Percentiles rank a stretch among this genome's conserved stretches.
phyloP scores from a whole-genome alignment of 2,888 invertebrate genomes.

The Heliconius erato region DNA sequence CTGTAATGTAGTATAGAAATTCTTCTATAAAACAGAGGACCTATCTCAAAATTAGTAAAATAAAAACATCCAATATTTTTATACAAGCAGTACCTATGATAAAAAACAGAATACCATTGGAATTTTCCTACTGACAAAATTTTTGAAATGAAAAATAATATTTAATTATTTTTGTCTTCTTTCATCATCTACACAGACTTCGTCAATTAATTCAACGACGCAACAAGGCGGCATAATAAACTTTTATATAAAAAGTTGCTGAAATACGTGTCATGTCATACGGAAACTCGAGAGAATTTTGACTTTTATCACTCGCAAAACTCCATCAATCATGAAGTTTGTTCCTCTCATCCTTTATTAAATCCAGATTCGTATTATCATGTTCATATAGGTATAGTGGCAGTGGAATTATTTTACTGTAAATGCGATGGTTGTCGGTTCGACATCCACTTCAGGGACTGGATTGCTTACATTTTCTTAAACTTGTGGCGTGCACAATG shows the following conservation, averaged over 20 bases:
- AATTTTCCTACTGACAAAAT: not conserved
- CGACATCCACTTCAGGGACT: too few relatives aligned
- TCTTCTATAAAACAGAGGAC: not conserved
- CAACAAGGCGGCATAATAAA: constrained; percentile 28
- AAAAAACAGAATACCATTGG: not conserved
- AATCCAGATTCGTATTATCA: not conserved
- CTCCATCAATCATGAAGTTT: constrained; percentile 27
- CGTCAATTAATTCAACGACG: constrained; percentile 17
- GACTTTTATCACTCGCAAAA: constrained; percentile 23
- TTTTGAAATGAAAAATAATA: not conserved
- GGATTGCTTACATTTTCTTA: too few relatives aligned
- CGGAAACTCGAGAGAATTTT: constrained; percentile 14
- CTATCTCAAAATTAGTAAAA: not conserved
- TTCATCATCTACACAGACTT: not conserved
- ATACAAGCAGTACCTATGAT: not conserved
- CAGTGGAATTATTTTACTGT: too few relatives aligned
- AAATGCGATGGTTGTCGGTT: too few relatives aligned
- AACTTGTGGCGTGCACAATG: too few relatives aligned
- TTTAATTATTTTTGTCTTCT: not conserved
- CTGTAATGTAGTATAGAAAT: not conserved
- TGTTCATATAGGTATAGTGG: not conserved
- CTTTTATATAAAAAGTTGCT: constrained; percentile 25
- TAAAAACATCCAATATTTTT: not conserved
- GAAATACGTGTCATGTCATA: constrained; percentile 26
- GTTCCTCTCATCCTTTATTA: constrained; percentile 17